A percentile compares a stretch with the other conserved stretches of the same genome.
These are phyloP conservation scores for Elanoides forficatus DNA, from an alignment of 2,113 vertebrate species.

Conservation along the genomic window DNA sequence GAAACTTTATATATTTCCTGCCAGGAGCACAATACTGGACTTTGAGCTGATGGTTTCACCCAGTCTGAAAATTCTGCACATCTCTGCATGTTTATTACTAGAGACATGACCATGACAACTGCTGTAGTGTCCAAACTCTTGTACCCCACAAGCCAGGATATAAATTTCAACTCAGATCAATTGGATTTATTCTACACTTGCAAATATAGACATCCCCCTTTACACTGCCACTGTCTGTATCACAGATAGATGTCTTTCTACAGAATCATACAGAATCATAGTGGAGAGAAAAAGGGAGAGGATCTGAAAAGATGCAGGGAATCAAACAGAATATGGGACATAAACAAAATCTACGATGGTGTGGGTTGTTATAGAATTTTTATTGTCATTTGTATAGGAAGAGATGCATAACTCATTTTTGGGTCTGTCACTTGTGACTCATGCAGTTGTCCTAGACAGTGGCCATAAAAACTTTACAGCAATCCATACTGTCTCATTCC, in stretches of 20 bases:
- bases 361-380: background rate
- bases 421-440: constrained; percentile 14
- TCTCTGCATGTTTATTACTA: background rate
- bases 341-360: background rate
- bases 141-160: background rate
- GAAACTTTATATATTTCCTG: background rate
- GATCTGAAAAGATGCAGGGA: background rate
- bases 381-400: background rate
- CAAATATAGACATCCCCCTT: background rate
- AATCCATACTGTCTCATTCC: background rate
- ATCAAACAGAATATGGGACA: background rate
- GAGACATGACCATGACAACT: background rate
- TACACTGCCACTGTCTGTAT: background rate
- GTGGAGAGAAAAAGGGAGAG: background rate
- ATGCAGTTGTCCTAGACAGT: background rate
- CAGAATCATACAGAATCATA: background rate
- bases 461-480: constrained; percentile 34
- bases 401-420: background rate
- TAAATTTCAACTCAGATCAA: background rate
- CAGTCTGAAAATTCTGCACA: background rate
- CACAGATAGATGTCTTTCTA: background rate
- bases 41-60: background rate
- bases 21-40: background rate
- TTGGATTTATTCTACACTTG: background rate
- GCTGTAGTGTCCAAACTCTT: background rate